A percentile compares a stretch with the other conserved stretches of the same genome.
phyloP scores from a whole-genome alignment of 2,797 vertebrate species.

The Nannoperca obscura region DNA sequence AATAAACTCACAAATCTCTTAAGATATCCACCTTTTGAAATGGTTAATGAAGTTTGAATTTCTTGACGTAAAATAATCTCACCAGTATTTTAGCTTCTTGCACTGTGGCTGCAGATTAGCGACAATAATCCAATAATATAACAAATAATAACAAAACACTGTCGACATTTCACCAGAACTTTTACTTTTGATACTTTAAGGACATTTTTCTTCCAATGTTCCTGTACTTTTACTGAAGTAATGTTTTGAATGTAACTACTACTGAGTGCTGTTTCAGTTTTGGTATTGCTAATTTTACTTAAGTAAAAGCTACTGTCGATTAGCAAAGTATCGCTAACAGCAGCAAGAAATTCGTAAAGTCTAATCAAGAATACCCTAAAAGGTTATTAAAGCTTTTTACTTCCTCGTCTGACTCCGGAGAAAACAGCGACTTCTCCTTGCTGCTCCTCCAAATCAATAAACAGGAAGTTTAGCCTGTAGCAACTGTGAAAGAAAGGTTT shows the following conservation, averaged over 20 bases:
- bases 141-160: not conserved
- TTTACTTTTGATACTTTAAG: not conserved
- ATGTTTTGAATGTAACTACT: conserved; percentile 22
- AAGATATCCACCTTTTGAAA: not conserved
- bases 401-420: conserved; percentile 22
- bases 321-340: not conserved
- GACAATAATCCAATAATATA: not conserved
- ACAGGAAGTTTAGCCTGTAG: conserved; percentile 38
- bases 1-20: not conserved
- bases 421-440: conserved; percentile 47
- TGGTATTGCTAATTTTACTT: not conserved
- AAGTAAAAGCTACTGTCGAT: not conserved
- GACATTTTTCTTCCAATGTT: not conserved
- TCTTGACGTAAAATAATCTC: not conserved
- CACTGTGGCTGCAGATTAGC: conserved; percentile 11
- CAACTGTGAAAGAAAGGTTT: conserved; percentile 54
- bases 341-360: not conserved
- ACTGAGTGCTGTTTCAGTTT: not conserved
- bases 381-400: not conserved
- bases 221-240: not conserved
- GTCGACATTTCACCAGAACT: not conserved
- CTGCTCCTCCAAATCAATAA: conserved; percentile 20
- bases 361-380: not conserved
- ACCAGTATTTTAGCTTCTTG: conserved; percentile 16
- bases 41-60: not conserved